Conservation (phyloP, 2,113 vertebrate species). For the Electrona antarctica region DNA sequence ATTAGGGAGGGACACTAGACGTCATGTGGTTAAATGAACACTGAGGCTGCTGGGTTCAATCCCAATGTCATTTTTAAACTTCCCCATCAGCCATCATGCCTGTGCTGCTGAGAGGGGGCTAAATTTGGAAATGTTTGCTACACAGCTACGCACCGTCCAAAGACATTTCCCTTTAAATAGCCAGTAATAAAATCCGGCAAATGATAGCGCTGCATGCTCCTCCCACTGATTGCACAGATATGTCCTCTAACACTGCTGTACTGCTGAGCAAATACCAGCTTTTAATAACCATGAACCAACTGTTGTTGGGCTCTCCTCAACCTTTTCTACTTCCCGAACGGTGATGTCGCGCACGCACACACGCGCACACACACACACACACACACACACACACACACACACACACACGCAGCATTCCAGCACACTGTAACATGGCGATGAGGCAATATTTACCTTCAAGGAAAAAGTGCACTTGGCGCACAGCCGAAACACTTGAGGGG, state of each 20-base stretch:
- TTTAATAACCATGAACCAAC: constrained; percentile 51
- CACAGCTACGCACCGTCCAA: constrained; percentile 38
- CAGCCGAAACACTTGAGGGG: constrained; percentile 56
- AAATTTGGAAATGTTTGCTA: constrained; percentile 54
- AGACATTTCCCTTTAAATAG: constrained; percentile 71
- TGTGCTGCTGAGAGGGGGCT: constrained; percentile 5
- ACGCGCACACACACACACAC: no score
- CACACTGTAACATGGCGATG: constrained; percentile 57
- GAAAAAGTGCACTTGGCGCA: constrained; percentile 73
- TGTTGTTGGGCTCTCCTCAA: constrained; percentile 33
- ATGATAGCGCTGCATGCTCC: constrained; percentile 47
- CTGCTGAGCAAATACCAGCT: constrained; percentile 46
- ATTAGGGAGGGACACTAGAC: no score
- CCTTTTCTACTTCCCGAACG: constrained; percentile 25
- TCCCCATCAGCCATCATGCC: neutral
- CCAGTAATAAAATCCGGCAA: constrained; percentile 68
- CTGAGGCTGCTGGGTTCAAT: neutral
- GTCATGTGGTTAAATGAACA: no score
- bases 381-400: constrained; percentile 37
- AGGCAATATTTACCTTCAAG: constrained; percentile 75
- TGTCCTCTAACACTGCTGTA: constrained; percentile 44
- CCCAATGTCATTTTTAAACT: constrained; percentile 18
- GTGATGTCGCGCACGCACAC: constrained; percentile 13
- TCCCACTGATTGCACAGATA: constrained; percentile 52
- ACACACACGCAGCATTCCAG: constrained; percentile 61